Conservation (phyloP, 2,888 invertebrate genomes). For the Eutolmus rufibarbis region DNA sequence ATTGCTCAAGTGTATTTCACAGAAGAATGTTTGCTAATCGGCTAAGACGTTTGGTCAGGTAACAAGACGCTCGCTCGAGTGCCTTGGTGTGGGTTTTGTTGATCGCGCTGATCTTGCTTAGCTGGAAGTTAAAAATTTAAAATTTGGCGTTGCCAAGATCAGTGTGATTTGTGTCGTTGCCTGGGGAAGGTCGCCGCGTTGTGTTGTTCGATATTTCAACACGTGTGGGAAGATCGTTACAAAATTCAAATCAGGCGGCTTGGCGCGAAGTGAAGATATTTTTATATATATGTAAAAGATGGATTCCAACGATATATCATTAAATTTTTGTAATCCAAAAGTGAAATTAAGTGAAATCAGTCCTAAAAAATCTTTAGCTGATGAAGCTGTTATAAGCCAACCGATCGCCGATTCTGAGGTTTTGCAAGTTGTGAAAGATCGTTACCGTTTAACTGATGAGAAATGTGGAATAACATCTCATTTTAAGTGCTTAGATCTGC, state of each 20-base stretch:
- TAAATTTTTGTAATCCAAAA: not conserved
- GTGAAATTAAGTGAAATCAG: not conserved
- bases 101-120: not conserved
- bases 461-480: slow-evolving; percentile 58
- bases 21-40: not conserved
- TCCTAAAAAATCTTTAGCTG: not conserved
- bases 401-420: slow-evolving; percentile 50
- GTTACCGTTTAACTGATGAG: slow-evolving; percentile 76
- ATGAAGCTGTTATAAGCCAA: not conserved
- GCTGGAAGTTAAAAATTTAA: not conserved
- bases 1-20: not conserved
- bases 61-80: not conserved
- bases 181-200: not conserved
- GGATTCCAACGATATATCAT: not conserved
- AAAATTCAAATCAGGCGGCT: not conserved
- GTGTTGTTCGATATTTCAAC: not conserved
- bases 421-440: slow-evolving; percentile 74
- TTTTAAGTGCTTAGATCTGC: slow-evolving; percentile 69
- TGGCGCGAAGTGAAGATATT: not conserved
- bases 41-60: not conserved
- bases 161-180: not conserved
- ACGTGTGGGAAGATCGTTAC: not conserved
- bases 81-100: not conserved
- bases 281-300: not conserved
- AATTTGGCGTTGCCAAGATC: not conserved